Conservation (phyloP, 2,888 invertebrate species). For the Heliconius erato region DNA sequence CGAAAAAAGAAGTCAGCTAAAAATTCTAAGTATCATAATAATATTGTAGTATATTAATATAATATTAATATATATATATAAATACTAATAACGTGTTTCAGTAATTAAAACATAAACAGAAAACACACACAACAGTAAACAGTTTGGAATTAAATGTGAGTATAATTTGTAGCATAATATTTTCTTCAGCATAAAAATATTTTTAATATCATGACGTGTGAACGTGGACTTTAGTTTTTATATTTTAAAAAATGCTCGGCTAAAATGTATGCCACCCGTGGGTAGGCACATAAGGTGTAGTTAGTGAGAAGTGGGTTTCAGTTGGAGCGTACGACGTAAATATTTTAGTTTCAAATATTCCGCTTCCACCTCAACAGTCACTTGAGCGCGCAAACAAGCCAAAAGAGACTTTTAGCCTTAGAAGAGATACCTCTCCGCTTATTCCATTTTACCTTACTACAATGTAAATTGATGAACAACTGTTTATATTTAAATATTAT, state of each 20-base stretch:
- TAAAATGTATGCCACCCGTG: conserved; percentile 28
- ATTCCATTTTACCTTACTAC: conserved; percentile 53
- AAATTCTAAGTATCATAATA: too few species aligned
- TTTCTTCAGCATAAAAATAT: background rate
- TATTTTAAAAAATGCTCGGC: conserved; percentile 2
- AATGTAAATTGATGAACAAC: conserved; percentile 45
- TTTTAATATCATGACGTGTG: conserved; percentile 3
- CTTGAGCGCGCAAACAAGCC: conserved; percentile 65
- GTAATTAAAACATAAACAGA: background rate
- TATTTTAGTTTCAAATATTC: conserved; percentile 55
- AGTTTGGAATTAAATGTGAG: background rate
- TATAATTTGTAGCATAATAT: background rate
- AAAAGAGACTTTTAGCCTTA: conserved; percentile 65
- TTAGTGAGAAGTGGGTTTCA: conserved; percentile 38
- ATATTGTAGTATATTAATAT: background rate
- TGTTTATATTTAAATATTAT: conserved; percentile 37
- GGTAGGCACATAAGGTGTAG: conserved; percentile 26
- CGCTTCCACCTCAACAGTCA: conserved; percentile 58
- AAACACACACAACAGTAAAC: background rate
- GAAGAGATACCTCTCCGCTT: conserved; percentile 58
- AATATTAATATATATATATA: background rate
- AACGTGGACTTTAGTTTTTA: background rate
- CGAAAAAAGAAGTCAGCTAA: too few species aligned
- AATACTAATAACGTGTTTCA: background rate
- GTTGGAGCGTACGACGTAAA: conserved; percentile 50